Percentiles rank a stretch among this genome's conserved stretches.
These are phyloP conservation scores for Pachydiplax longipennis DNA, from an alignment of 2,888 invertebrate genomes.

Conservation along the genomic window DNA sequence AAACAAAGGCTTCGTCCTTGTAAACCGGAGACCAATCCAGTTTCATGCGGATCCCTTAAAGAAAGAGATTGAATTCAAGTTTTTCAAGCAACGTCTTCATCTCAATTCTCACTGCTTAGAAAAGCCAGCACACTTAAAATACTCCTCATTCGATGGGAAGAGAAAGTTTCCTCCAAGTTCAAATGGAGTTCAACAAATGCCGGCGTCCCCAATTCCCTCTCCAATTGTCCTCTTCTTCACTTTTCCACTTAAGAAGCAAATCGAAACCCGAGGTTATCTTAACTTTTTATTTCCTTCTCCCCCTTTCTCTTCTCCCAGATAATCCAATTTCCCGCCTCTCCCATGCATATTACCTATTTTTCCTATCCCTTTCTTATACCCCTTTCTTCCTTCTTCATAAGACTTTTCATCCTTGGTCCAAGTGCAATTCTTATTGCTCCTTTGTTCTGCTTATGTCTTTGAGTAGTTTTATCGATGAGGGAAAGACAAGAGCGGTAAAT, in stretches of 20 bases:
- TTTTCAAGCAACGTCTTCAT: neutral
- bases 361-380: neutral
- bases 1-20: too few species aligned
- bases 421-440: neutral
- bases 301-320: neutral
- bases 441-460: neutral
- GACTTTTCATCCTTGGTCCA: neutral
- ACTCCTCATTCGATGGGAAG: constrained; percentile 23
- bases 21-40: too few species aligned
- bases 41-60: neutral
- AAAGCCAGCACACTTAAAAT: constrained; percentile 35
- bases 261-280: constrained; percentile 43
- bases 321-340: neutral
- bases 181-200: constrained; percentile 32
- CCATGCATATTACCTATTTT: neutral
- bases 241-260: constrained; percentile 33
- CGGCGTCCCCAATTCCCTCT: neutral
- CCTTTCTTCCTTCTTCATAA: neutral
- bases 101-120: constrained; percentile 13
- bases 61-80: constrained; percentile 16
- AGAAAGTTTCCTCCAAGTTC: constrained; percentile 23
- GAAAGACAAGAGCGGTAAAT: too few species aligned
- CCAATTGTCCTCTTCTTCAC: neutral
- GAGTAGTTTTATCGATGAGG: too few species aligned
- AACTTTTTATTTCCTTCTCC: neutral